These are phyloP conservation scores for Scaptomyza polygonia DNA, from an alignment of 2,888 invertebrate genomes.

Conservation along the genomic window DNA sequence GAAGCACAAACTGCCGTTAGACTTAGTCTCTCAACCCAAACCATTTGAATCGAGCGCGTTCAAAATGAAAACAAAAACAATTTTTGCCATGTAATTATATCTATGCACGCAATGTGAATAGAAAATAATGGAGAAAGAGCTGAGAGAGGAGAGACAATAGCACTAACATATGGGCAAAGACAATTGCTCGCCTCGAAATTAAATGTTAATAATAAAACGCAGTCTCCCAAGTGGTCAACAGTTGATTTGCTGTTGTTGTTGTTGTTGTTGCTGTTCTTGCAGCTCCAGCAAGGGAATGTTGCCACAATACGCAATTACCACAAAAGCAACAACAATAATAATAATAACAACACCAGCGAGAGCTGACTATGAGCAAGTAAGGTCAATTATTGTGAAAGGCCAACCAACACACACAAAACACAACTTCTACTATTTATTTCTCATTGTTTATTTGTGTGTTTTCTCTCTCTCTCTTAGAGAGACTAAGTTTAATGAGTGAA, in stretches of 20 bases:
- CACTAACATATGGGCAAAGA: conserved; percentile 1
- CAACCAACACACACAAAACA: conserved; percentile 34
- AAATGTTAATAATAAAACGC: conserved; percentile 65
- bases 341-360: conserved; percentile 7
- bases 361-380: conserved; percentile 35
- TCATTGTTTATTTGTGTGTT: conserved; percentile 38
- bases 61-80: conserved; percentile 71
- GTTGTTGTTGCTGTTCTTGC: conserved; percentile 5
- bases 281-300: conserved; percentile 40
- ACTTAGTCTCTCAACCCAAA: conserved; percentile 4
- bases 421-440: background rate
- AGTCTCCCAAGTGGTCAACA: conserved; percentile 34
- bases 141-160: too few relatives aligned
- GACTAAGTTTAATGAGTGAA: conserved; percentile 16
- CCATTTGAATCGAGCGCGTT: conserved; percentile 24
- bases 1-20: conserved; percentile 49
- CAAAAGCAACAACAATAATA: conserved; percentile 25
- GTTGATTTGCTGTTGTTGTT: conserved; percentile 19
- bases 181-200: conserved; percentile 58
- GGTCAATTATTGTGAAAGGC: conserved; percentile 73
- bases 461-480: too few relatives aligned
- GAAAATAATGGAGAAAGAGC: background rate
- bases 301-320: conserved; percentile 52
- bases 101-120: conserved; percentile 70
- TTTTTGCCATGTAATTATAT: conserved; percentile 78